Percentiles rank a stretch among this genome's conserved stretches.
Conservation (phyloP, 2,797 vertebrate genomes). For the Sebastes cheni region DNA sequence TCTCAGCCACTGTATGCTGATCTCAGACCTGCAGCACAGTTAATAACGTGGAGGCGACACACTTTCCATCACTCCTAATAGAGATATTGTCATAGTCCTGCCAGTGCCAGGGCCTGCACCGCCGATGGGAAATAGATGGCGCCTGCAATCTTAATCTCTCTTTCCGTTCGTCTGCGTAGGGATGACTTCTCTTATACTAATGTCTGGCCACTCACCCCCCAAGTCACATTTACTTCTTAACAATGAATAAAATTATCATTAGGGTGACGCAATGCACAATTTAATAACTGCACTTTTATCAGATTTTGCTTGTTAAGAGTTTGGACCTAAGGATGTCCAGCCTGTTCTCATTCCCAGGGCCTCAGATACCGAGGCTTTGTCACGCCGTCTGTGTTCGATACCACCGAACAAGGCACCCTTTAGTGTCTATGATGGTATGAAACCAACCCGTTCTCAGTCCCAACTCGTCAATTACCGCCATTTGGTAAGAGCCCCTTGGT, state of each 20-base stretch:
- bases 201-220: neutral
- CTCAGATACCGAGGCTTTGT: neutral
- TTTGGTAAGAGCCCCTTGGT: too few relatives aligned
- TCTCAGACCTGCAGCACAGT: conserved; percentile 64
- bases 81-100: conserved; percentile 76
- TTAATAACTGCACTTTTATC: neutral
- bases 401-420: too few relatives aligned
- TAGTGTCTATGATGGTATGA: too few relatives aligned
- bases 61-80: conserved; percentile 80
- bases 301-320: neutral
- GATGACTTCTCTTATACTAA: conserved; percentile 3
- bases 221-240: neutral
- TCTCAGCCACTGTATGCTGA: conserved; percentile 55
- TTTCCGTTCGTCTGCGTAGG: neutral
- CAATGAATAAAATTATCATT: neutral
- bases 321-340: neutral
- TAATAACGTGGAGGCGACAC: conserved; percentile 74
- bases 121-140: conserved; percentile 63
- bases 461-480: too few relatives aligned
- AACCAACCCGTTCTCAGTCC: too few relatives aligned
- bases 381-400: too few relatives aligned
- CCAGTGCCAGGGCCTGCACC: conserved; percentile 58
- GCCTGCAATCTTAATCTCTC: conserved; percentile 51
- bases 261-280: neutral
- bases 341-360: too few relatives aligned